These are phyloP conservation scores for Chouioia cunea DNA, from an alignment of 2,888 invertebrate genomes.

Conservation along the genomic window DNA sequence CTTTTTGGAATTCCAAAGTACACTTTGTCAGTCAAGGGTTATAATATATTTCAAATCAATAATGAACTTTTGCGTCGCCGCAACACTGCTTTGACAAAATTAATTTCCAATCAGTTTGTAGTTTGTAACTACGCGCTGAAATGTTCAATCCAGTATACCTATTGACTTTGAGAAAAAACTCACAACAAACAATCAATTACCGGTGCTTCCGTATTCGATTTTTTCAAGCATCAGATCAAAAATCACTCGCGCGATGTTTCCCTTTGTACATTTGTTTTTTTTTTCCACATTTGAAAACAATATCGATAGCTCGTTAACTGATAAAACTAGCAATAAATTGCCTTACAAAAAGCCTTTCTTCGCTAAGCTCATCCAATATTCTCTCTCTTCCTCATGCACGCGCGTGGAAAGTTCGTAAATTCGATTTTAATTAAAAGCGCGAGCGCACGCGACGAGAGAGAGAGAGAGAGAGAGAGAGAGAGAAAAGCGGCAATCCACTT, in stretches of 20 bases:
- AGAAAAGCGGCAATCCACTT: constrained; percentile 18
- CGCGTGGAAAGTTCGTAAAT: constrained; percentile 13
- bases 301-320: not conserved
- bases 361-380: not conserved
- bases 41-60: constrained; percentile 8
- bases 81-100: not conserved
- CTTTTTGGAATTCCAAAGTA: too few species aligned
- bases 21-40: too few species aligned
- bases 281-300: constrained; percentile 11
- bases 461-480: too few species aligned
- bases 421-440: constrained; percentile 35
- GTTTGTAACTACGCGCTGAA: not conserved
- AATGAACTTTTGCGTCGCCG: constrained; percentile 9
- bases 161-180: constrained; percentile 17
- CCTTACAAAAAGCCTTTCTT: not conserved
- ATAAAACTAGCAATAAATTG: constrained; percentile 6
- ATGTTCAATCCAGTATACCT: constrained; percentile 5
- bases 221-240: not conserved
- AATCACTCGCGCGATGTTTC: too few species aligned
- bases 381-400: not conserved
- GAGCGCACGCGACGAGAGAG: not conserved
- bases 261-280: too few species aligned
- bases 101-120: not conserved
- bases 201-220: not conserved
- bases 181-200: not conserved